A percentile compares a stretch with the other conserved stretches of the same genome.
These are phyloP conservation scores for Pseudomyrmex cubaensis DNA, from an alignment of 1,140 invertebrate genomes.

Conservation along the genomic window DNA sequence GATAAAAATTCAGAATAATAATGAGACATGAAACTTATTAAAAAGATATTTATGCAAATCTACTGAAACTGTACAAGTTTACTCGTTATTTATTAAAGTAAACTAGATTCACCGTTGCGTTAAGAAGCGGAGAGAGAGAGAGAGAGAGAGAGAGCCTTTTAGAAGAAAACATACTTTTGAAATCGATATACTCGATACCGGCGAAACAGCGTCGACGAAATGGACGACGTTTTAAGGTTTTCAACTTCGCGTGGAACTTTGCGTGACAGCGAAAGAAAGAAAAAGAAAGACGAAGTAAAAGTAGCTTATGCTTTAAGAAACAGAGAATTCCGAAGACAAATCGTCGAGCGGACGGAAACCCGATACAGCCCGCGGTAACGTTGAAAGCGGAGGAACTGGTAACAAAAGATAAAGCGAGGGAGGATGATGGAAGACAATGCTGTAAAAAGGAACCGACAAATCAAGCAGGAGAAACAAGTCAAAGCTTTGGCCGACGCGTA, in stretches of 20 bases:
- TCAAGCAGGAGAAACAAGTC: constrained; percentile 58
- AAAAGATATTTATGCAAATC: neutral
- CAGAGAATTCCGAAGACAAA: constrained; percentile 61
- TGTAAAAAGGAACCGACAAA: constrained; percentile 49
- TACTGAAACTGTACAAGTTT: neutral
- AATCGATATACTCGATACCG: constrained; percentile 49
- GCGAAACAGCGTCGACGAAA: constrained; percentile 44
- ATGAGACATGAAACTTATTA: neutral
- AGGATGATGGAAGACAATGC: constrained; percentile 59
- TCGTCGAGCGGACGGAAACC: constrained; percentile 54
- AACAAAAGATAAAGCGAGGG: constrained; percentile 59
- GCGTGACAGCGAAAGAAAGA: constrained; percentile 21
- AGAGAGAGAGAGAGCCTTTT: neutral
- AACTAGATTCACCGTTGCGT: constrained; percentile 7
- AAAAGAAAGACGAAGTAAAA: constrained; percentile 31
- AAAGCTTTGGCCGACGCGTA: constrained; percentile 32
- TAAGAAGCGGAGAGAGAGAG: neutral
- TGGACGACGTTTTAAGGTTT: constrained; percentile 58
- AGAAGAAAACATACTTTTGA: constrained; percentile 23
- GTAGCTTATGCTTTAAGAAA: constrained; percentile 61
- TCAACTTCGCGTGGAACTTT: constrained; percentile 57
- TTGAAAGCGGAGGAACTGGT: constrained; percentile 58
- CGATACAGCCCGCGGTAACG: constrained; percentile 60
- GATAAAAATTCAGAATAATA: neutral
- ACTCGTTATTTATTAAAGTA: constrained; percentile 16